phyloP scores from a whole-genome alignment of 92 coral and sea anemone species.

The Meandrina meandrites region DNA sequence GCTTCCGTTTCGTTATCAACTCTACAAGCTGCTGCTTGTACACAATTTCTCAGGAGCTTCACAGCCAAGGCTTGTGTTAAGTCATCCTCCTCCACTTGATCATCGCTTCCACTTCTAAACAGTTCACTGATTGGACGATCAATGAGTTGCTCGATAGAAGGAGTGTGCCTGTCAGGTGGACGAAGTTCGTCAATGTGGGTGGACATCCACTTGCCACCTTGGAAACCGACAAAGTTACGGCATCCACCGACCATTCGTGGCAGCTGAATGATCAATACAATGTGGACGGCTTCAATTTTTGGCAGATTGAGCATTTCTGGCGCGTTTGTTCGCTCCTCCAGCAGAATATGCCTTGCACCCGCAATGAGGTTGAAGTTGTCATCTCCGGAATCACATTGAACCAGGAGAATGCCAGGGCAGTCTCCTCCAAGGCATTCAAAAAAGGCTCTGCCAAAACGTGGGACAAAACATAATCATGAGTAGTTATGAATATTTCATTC shows the following conservation, averaged over 20 bases:
- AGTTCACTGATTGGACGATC: constrained; percentile 71
- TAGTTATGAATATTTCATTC: not conserved
- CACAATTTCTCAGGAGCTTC: constrained; percentile 49
- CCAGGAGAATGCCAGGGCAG: constrained; percentile 71
- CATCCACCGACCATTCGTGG: constrained; percentile 84
- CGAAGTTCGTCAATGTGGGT: constrained; percentile 83
- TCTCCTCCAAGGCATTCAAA: constrained; percentile 32
- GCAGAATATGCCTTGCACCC: constrained; percentile 80
- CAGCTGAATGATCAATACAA: constrained; percentile 67
- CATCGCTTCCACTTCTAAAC: constrained; percentile 40
- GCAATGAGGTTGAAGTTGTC: constrained; percentile 79
- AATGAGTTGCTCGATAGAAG: constrained; percentile 62
- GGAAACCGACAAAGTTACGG: constrained; percentile 77
- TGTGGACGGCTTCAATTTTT: constrained; percentile 47
- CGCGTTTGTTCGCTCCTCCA: constrained; percentile 61
- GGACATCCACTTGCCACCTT: constrained; percentile 79
- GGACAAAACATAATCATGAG: not conserved
- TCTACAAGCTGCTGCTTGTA: constrained; percentile 82
- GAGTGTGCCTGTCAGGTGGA: constrained; percentile 60
- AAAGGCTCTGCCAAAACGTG: constrained; percentile 2
- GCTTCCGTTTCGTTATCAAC: constrained; percentile 63
- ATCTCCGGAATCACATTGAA: constrained; percentile 86
- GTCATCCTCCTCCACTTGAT: constrained; percentile 2
- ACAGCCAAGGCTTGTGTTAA: constrained; percentile 30
- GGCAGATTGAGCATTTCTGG: constrained; percentile 49